Base-by-base conservation (phyloP, 1,140 invertebrate genomes). In the Globodera ellingtonae region DNA sequence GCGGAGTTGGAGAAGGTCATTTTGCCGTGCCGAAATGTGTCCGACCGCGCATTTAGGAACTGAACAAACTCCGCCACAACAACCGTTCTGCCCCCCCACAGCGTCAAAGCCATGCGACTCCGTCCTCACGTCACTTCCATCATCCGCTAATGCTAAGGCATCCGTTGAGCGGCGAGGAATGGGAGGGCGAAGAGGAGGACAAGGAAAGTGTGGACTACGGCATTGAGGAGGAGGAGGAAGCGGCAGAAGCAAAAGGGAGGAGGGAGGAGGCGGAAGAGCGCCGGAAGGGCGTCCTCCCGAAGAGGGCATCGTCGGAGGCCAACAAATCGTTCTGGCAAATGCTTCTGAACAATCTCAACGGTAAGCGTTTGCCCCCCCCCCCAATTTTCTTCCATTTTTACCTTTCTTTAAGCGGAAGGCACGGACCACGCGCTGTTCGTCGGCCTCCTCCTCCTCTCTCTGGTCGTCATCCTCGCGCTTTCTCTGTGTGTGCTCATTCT, bases 401-500 rank as follows among this genome's bases (percentile, higher is more conserved):
- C n/a, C n/a, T 10, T 70, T 35, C n/a, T 10, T 70, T 35, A 35
- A 44, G 67, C 67, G 13, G 67, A 70, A 24, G 67, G 35, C n/a
- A 70, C 24, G n/a, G n/a, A 9, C 8, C 67, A 47, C 74, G 46
- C 18, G n/a, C 18, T 35, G 62, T 65, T 76, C n/a, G 21, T 10
- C 44, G 62, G 21, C n/a, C 65, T 77, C 9, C 56, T 77, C 2
- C 48, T 62, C 13, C 56, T 77, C 24, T 69, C 84, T 10, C 74
- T 86, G 15, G 80, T 86, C 46, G 83, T 85, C 62, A 75, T 84
- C 48, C 44, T 86, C 15, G 80, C 77, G 2, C 72, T 77, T 44
- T 70, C 82, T 8, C 24, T 50, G 13, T 84, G 84, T 15, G 48
- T 86, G 48, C 50, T 87, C n/a, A 56, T 86, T 44, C 44, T 86